Evolutionary conservation across 2,888 invertebrate species (phyloP).

Genomic region (Taenaris catops): DNA sequence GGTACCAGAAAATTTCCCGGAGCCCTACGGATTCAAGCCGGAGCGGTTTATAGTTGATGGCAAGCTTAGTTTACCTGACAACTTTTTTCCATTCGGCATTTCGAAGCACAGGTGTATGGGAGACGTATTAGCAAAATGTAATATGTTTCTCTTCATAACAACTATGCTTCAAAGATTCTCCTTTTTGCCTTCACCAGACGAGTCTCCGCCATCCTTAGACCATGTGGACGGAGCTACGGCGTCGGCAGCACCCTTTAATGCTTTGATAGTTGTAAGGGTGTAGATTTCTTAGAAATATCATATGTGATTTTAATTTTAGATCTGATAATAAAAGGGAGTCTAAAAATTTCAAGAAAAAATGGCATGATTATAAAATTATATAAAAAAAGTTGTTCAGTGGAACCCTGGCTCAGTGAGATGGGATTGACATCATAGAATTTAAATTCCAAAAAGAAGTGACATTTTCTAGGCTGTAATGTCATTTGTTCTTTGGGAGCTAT

Average conservation of each 20-base stretch:
- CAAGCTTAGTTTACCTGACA: slow-evolving; percentile 82
- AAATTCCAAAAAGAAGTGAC: too few relatives aligned
- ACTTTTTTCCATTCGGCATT: slow-evolving; percentile 88
- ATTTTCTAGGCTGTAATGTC: too few relatives aligned
- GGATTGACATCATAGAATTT: too few relatives aligned
- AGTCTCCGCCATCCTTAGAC: slow-evolving; percentile 81
- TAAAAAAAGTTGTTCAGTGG: too few relatives aligned
- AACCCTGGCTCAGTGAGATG: too few relatives aligned
- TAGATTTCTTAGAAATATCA: slow-evolving; percentile 14
- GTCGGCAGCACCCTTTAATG: slow-evolving; percentile 85
- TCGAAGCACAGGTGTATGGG: slow-evolving; percentile 92
- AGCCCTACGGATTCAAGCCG: slow-evolving; percentile 86
- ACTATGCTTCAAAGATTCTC: slow-evolving; percentile 86
- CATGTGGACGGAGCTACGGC: slow-evolving; percentile 90
- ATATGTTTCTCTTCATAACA: slow-evolving; percentile 87
- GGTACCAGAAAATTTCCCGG: slow-evolving; percentile 83
- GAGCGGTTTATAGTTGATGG: slow-evolving; percentile 85
- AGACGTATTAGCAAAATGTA: slow-evolving; percentile 86
- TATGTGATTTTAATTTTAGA: slow-evolving; percentile 3
- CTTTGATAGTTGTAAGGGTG: slow-evolving; percentile 77
- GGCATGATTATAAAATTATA: too few relatives aligned
- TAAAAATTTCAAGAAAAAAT: too few relatives aligned
- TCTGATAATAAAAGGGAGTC: neutral
- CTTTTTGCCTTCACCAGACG: slow-evolving; percentile 82
- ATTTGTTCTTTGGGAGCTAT: too few relatives aligned